Conservation (phyloP, 2,113 vertebrate species). For the Sterna hirundo region DNA sequence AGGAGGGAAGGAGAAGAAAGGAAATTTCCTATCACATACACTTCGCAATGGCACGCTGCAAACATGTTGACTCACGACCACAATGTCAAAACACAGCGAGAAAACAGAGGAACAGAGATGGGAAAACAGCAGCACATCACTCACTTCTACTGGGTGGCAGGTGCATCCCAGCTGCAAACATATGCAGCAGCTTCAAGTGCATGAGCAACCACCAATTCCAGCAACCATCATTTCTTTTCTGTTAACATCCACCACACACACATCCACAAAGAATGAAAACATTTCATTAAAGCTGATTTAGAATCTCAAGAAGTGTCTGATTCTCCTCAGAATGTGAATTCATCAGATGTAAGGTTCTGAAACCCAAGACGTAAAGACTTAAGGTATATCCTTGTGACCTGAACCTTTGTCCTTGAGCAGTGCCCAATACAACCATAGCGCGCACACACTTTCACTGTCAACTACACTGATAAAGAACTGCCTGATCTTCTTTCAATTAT, state of each 20-base stretch:
- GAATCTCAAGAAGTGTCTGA: not conserved
- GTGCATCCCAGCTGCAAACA: not conserved
- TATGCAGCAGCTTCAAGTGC: not conserved
- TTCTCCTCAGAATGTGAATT: not conserved
- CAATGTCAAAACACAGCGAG: not conserved
- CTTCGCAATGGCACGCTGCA: not conserved
- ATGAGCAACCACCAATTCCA: not conserved
- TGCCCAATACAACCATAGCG: not conserved
- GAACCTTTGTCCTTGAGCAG: not conserved
- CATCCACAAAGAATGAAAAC: not conserved
- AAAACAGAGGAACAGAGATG: not conserved
- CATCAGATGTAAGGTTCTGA: not conserved
- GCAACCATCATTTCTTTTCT: not conserved
- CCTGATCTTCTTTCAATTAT: not conserved
- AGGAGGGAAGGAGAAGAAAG: not conserved
- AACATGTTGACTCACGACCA: fast-evolving
- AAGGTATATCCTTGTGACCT: not conserved
- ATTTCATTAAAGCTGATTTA: not conserved
- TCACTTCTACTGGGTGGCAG: not conserved
- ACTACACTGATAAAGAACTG: not conserved
- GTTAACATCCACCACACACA: not conserved
- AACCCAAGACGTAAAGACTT: not conserved
- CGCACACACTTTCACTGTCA: fast-evolving
- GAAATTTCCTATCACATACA: not conserved
- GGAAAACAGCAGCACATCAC: not conserved